Evolutionary conservation across 2,113 vertebrate species (phyloP).

Genomic region (Lophochroa leadbeateri): DNA sequence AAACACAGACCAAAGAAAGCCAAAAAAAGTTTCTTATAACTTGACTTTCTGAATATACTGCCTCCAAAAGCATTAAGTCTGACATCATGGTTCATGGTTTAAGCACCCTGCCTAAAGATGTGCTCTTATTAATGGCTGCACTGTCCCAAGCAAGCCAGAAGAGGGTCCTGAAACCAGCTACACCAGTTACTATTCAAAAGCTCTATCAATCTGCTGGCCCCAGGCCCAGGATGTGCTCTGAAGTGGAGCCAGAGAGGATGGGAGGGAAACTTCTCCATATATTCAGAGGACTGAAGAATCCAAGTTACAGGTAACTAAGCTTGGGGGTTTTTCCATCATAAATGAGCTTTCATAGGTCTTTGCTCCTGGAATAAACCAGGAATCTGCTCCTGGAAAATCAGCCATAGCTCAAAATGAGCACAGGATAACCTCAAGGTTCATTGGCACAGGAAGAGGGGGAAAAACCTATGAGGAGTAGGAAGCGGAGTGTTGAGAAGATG

Average conservation of each 20-base stretch:
- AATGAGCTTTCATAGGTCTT: neutral
- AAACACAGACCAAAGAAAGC: neutral
- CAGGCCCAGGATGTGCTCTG: slow-evolving; percentile 30
- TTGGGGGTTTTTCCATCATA: neutral
- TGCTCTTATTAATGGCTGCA: neutral
- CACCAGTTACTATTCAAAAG: neutral
- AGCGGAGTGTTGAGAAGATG: neutral
- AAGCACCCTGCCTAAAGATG: slow-evolving; percentile 16
- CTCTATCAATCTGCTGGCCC: slow-evolving; percentile 12
- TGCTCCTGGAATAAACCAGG: neutral
- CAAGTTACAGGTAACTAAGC: neutral
- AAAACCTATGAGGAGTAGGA: neutral
- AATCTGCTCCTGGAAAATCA: neutral
- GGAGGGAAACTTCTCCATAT: neutral
- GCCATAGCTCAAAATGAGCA: neutral
- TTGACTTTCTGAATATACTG: slow-evolving; percentile 18
- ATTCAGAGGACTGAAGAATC: neutral
- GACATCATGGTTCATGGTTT: slow-evolving; percentile 38
- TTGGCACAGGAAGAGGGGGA: neutral
- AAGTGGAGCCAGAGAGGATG: neutral
- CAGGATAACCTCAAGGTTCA: neutral
- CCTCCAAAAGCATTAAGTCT: slow-evolving; percentile 49
- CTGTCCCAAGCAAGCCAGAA: neutral
- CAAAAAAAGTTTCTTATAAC: neutral
- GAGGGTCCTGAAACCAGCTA: slow-evolving; percentile 30